Percentiles rank a stretch among this genome's conserved stretches.
Evolutionary conservation across 2,888 invertebrate species (phyloP).

Genomic region (Cactoblastis cactorum): DNA sequence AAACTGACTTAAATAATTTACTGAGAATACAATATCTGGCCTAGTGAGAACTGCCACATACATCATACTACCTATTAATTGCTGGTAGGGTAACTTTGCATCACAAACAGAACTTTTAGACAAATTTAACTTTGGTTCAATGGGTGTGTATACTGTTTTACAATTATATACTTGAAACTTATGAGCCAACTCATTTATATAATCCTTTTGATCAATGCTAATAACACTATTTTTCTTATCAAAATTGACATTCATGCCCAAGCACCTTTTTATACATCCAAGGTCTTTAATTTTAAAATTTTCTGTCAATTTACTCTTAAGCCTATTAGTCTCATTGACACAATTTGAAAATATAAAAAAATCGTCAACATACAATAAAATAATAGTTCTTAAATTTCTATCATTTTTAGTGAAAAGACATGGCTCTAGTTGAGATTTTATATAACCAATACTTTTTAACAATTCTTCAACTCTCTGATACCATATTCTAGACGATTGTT

Average conservation of each 20-base stretch:
- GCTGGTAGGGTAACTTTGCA: background rate
- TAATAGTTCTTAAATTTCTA: constrained; percentile 15
- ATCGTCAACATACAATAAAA: constrained; percentile 27
- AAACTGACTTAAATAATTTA: background rate
- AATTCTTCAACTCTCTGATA: constrained; percentile 22
- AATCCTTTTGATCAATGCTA: background rate
- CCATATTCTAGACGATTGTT: constrained; percentile 27
- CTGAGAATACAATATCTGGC: background rate
- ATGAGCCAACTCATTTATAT: background rate
- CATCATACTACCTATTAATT: background rate
- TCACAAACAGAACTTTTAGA: background rate
- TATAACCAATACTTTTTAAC: constrained; percentile 20
- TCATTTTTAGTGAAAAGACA: constrained; percentile 26
- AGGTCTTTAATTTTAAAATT: constrained; percentile 19
- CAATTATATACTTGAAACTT: background rate
- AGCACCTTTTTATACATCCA: constrained; percentile 14
- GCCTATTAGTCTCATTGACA: background rate
- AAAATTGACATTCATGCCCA: too few species aligned
- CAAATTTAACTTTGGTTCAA: background rate
- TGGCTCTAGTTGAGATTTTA: constrained; percentile 24
- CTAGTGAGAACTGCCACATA: background rate
- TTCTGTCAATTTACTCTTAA: background rate
- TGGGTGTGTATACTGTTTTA: background rate
- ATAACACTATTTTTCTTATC: constrained; percentile 9
- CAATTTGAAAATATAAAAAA: constrained; percentile 18